These are phyloP conservation scores for Druceiella hillmani DNA, from an alignment of 2,888 invertebrate genomes.

Conservation along the genomic window DNA sequence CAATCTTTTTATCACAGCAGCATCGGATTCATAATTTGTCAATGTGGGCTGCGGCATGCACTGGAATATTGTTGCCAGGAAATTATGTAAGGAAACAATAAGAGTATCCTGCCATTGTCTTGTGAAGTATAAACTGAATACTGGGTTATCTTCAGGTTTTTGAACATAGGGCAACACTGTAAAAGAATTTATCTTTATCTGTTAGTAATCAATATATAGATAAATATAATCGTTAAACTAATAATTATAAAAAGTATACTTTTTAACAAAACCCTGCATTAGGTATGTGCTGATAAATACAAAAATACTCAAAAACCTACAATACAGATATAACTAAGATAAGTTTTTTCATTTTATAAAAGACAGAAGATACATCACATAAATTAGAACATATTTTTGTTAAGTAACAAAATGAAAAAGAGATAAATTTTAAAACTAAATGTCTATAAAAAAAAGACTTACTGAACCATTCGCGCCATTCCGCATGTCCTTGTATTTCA, in stretches of 20 bases:
- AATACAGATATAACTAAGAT: no score
- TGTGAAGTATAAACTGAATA: conserved; percentile 84
- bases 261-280: no score
- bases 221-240: no score
- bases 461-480: conserved; percentile 99
- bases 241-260: no score
- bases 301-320: no score
- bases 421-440: no score
- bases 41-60: conserved; percentile 84
- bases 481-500: conserved; percentile 81
- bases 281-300: no score
- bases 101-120: conserved; percentile 95
- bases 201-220: no score
- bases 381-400: not conserved
- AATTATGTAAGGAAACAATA: conserved; percentile 84
- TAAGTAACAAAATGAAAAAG: no score
- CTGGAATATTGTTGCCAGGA: conserved; percentile 82
- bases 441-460: conserved; percentile 46
- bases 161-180: conserved; percentile 86
- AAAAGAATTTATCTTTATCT: conserved; percentile 31
- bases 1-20: conserved; percentile 68
- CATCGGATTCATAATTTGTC: conserved; percentile 81
- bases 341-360: no score
- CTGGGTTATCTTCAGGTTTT: conserved; percentile 85
- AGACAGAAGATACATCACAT: no score